Evolutionary conservation across 2,797 vertebrate species (phyloP), one percentile per base, ranked within the genome.

Genomic region (Chaunax sp.): DNA sequence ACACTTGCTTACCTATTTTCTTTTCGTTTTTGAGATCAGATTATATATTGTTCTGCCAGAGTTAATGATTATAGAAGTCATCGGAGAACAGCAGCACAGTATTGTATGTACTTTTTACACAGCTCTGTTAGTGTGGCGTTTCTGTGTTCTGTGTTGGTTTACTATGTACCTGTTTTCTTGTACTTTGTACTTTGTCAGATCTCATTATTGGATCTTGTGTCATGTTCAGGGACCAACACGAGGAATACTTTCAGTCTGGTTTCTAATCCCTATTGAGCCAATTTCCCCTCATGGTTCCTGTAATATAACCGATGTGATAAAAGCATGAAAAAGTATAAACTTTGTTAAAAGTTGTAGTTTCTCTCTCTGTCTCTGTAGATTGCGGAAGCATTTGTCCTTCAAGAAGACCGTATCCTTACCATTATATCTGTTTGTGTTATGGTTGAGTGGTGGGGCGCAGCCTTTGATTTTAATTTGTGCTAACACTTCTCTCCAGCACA

Each of bases 321-420:
- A 76, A 62, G 23, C n/a, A 22, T 37, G 6, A 10, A 19, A 59
- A 73, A 37, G 20, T 2, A 45, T 51, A 45, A 20, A 37, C 38
- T 62, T 30, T 12, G 37, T 78, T n/a, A 43, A 69, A 79, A 23
- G 11, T 35, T 75, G 1, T 64, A 16, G 47, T 54, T 5, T 69
- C 35, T 67, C n/a, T 75, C 14, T 65, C 0, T 75, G 53, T 77
- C 35, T 76, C 55, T 76, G 51, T 92, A 99, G 97, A 96, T 98
- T 83, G 97, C 98, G 3, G 97, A 99, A 80, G 94, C 94, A 58
- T 97, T 97, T 90, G 96, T 97, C 82, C 94, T 93, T 75, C 94
- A 96, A 25, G 92, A 95, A 80, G 96, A 99, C 74, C 98, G 98
- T 99, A 99, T 99, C 97, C 95, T 98, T 95, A 87, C 84, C 30